Base-by-base conservation (phyloP, 2,113 vertebrate genomes). In the Oenanthe oenanthe region DNA sequence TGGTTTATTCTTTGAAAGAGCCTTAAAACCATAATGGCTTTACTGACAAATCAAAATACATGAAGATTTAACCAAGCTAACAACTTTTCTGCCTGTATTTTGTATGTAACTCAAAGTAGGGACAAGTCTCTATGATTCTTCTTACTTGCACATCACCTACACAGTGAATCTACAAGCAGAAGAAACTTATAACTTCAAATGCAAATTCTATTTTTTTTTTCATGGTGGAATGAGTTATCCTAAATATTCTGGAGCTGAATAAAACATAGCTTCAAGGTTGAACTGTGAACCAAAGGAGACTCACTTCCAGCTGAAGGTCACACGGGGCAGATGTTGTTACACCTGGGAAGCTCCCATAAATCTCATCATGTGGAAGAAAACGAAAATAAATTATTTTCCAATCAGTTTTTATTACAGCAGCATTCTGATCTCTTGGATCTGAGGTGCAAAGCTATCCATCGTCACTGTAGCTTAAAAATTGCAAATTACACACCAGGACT, bases 371-470 rank as follows among this genome's bases (percentile, higher is more conserved):
- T 32, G 38, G 28, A 29, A 38, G 54, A 56, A 89, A 94, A 92
- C 3, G 51, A 84, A 78, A 83, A 90, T 62, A 88, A 94, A 89
- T 71, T 7, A 66, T 93, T 94, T 84, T 80, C 34, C 85, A 66
- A 71, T 88, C 61, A 43, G 43, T 18, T 93, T 93, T 91, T 76
- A 94, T 93, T 94, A 88, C 2, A 6, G 88, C 29, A 54, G 58
- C 79, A 71, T 77, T 90, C 75, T 60, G 89, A 93, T 96, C 82
- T 67, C 85, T 25, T 6, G 31, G 56, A 90, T 80, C 47, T 26
- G 75, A 95, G 54, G 54, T 66, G 66, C 89, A 94, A 85, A 80
- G 72, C 72, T 53, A 83, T 95, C 71, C 85, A 88, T 94, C 60
- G 71, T n/a, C 76, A 66, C 72, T 31, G 24, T 17, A 86, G 86